These are phyloP conservation scores for Pseudorhombus dupliciocellatus DNA, from an alignment of 2,113 vertebrate species.

Conservation along the genomic window DNA sequence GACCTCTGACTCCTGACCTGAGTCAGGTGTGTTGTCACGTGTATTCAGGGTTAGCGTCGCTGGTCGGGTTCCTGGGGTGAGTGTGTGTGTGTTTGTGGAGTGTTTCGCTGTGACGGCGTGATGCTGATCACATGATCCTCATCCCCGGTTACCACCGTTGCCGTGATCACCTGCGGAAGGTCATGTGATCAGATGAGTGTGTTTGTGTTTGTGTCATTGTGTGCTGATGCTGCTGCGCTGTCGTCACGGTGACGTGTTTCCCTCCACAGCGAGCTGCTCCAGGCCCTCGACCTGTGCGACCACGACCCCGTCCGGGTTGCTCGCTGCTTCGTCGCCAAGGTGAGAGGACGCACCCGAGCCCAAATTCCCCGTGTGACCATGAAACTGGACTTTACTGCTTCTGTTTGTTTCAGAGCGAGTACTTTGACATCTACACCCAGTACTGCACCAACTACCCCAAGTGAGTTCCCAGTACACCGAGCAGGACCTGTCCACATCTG, in stretches of 20 bases:
- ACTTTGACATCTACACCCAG: slow-evolving; percentile 95
- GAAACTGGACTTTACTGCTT: neutral
- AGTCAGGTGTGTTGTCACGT: neutral
- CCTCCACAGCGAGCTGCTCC: slow-evolving; percentile 86
- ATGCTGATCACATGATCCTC: neutral
- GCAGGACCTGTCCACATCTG: neutral
- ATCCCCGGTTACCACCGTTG: neutral
- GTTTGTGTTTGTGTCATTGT: neutral
- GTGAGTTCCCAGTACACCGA: slow-evolving; percentile 75
- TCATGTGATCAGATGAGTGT: neutral
- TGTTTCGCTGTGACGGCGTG: neutral
- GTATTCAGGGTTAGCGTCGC: neutral
- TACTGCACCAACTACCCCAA: slow-evolving; percentile 98
- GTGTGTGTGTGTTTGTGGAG: slow-evolving; percentile 2
- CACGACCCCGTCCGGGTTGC: slow-evolving; percentile 89
- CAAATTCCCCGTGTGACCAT: neutral
- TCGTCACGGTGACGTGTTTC: slow-evolving; percentile 19
- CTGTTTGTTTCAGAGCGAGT: slow-evolving; percentile 83
- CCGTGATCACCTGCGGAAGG: neutral
- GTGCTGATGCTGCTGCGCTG: neutral
- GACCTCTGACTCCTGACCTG: neutral
- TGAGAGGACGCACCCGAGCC: slow-evolving; percentile 38
- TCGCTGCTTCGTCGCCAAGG: slow-evolving; percentile 91
- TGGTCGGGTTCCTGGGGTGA: neutral
- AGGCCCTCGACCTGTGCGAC: slow-evolving; percentile 89